A percentile compares a stretch with the other conserved stretches of the same genome.
Conservation (phyloP, 2,888 invertebrate species). For the Ellobium chinense region DNA sequence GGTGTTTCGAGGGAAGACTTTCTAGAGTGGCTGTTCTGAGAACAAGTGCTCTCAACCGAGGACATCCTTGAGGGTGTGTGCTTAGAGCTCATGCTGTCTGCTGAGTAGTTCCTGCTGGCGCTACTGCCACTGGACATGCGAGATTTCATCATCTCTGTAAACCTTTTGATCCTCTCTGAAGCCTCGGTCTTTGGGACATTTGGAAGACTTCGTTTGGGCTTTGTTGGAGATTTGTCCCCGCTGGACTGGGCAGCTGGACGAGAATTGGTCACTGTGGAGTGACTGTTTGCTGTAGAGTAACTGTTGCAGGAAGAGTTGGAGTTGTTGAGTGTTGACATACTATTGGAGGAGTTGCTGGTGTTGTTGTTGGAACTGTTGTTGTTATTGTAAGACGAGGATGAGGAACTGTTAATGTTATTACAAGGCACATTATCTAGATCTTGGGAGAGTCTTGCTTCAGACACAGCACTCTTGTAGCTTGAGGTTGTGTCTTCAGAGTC, state of each 20-base stretch:
- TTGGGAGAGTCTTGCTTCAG: neutral
- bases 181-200: constrained; percentile 60
- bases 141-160: constrained; percentile 64
- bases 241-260: neutral
- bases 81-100: neutral
- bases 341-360: neutral
- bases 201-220: constrained; percentile 61
- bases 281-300: neutral
- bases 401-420: neutral
- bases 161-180: constrained; percentile 63
- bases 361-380: neutral
- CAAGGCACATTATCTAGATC: neutral
- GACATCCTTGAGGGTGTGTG: constrained; percentile 29
- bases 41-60: constrained; percentile 19
- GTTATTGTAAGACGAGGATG: neutral
- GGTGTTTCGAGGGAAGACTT: constrained; percentile 26
- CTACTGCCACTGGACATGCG: constrained; percentile 56
- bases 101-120: constrained; percentile 51
- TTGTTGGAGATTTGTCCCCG: constrained; percentile 37
- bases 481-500: constrained; percentile 39
- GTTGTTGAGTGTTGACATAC: neutral
- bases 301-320: neutral
- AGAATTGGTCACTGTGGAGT: neutral
- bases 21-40: constrained; percentile 7
- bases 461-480: constrained; percentile 26